Percentiles rank a stretch among this genome's conserved stretches.
phyloP scores from a whole-genome alignment of 2,888 invertebrate genomes.

The Cloeon dipterum region DNA sequence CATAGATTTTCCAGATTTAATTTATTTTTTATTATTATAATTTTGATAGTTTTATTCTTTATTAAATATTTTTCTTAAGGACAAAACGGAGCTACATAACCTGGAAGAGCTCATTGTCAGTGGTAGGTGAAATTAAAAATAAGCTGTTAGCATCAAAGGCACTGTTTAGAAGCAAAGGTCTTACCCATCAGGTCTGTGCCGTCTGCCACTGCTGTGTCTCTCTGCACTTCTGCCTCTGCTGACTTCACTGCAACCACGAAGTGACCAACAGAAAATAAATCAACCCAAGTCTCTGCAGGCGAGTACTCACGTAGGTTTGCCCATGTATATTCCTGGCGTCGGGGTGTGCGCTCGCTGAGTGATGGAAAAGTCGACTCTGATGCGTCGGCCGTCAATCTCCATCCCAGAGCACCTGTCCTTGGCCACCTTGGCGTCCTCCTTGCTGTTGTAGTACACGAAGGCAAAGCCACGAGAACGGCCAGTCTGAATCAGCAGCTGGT shows the following conservation, averaged over 20 bases:
- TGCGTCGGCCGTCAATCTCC: slow-evolving; percentile 81
- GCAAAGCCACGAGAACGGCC: slow-evolving; percentile 88
- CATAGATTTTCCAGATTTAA: too few species aligned
- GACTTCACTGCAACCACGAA: not conserved
- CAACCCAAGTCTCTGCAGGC: slow-evolving; percentile 15
- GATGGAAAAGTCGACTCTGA: slow-evolving; percentile 88
- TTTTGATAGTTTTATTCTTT: too few species aligned
- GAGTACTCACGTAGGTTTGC: slow-evolving; percentile 69
- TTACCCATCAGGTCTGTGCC: not conserved
- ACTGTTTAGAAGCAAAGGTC: too few species aligned
- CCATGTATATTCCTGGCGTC: slow-evolving; percentile 94
- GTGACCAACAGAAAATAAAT: slow-evolving; percentile 4
- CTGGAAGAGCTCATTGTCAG: too few species aligned
- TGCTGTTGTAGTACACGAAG: slow-evolving; percentile 78
- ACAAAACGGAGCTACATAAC: too few species aligned
- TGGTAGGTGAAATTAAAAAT: too few species aligned
- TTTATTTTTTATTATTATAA: too few species aligned
- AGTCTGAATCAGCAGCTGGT: slow-evolving; percentile 34
- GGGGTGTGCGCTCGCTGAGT: slow-evolving; percentile 92
- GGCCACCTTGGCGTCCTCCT: slow-evolving; percentile 76
- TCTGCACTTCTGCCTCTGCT: not conserved
- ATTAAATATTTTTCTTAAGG: too few species aligned
- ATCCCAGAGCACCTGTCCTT: slow-evolving; percentile 86
- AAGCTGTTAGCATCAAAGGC: too few species aligned
- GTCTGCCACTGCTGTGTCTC: not conserved